Evolutionary conservation across 2,113 vertebrate species (phyloP).

Genomic region (Hemibagrus wyckioides): DNA sequence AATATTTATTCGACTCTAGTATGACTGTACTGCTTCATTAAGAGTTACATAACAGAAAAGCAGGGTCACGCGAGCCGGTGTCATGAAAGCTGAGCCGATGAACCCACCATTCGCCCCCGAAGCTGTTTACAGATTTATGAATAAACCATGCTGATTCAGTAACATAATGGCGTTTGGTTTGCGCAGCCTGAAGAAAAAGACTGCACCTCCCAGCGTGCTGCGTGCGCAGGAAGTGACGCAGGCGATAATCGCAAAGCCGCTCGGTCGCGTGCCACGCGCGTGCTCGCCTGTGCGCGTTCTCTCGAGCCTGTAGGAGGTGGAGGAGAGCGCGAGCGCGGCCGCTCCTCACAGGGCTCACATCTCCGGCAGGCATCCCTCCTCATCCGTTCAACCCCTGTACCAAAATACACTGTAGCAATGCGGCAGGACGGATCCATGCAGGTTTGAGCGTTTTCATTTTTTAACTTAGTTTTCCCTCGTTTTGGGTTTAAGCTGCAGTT

Average conservation of each 20-base stretch:
- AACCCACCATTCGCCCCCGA: not conserved
- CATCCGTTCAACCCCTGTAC: not conserved
- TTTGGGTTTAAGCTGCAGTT: not conserved
- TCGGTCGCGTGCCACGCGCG: slow-evolving; percentile 15
- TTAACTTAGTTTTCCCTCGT: not conserved
- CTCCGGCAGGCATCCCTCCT: slow-evolving; percentile 27
- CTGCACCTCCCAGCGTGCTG: slow-evolving; percentile 14
- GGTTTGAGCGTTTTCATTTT: slow-evolving; percentile 24
- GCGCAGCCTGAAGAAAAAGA: not conserved
- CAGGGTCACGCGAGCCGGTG: not conserved
- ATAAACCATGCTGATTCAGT: not conserved
- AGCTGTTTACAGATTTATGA: not conserved
- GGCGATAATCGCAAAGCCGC: not conserved
- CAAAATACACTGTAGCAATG: slow-evolving; percentile 31
- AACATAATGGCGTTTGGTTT: not conserved
- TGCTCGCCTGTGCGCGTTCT: slow-evolving; percentile 31
- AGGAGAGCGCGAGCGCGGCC: slow-evolving; percentile 28
- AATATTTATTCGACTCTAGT: not conserved
- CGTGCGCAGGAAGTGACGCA: slow-evolving; percentile 2
- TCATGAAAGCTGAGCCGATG: not conserved
- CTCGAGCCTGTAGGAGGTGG: slow-evolving; percentile 25
- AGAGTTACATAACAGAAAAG: not conserved
- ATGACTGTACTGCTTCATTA: not conserved
- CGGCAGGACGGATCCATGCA: slow-evolving; percentile 54
- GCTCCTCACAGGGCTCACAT: slow-evolving; percentile 43